A percentile compares a stretch with the other conserved stretches of the same genome.
Evolutionary conservation across 30 jellyfish, hydroid and myxozoan species (phyloP).

Genomic region (Pelagia noctiluca): DNA sequence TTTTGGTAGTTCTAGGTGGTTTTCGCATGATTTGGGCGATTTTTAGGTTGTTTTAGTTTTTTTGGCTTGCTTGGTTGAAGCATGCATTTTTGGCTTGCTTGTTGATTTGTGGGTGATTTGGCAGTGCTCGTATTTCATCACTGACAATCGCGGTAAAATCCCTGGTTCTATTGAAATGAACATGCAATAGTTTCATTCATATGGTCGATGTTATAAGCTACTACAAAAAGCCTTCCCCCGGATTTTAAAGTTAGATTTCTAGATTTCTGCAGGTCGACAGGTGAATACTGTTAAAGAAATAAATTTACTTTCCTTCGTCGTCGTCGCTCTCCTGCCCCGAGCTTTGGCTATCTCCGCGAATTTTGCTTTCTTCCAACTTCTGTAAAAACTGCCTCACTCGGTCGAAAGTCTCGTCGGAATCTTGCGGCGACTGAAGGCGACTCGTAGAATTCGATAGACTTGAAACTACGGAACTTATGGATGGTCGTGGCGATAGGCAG

Average conservation of each 20-base stretch:
- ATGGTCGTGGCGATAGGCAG: slow-evolving; percentile 69
- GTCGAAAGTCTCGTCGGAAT: slow-evolving; percentile 74
- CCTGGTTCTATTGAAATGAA: not conserved
- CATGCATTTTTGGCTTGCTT: too few relatives aligned
- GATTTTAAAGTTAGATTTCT: not conserved
- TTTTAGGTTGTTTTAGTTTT: too few relatives aligned
- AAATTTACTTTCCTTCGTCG: too few relatives aligned
- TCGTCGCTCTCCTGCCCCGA: slow-evolving; percentile 36
- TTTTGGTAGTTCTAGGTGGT: too few relatives aligned
- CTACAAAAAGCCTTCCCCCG: not conserved
- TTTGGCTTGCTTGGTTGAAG: too few relatives aligned
- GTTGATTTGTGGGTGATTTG: too few relatives aligned
- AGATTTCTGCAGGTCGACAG: not conserved
- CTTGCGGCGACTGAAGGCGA: slow-evolving; percentile 37
- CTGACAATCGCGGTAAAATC: not conserved
- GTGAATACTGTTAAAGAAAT: too few relatives aligned
- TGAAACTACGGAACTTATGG: slow-evolving; percentile 78
- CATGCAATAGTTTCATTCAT: not conserved
- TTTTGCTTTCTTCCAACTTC: slow-evolving; percentile 67
- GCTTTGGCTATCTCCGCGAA: slow-evolving; percentile 53
- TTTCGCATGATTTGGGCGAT: too few relatives aligned
- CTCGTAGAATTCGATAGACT: slow-evolving; percentile 74
- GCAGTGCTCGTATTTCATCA: too few relatives aligned
- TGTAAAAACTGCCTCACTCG: slow-evolving; percentile 74
- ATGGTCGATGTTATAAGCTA: not conserved